These are phyloP conservation scores for Mythimna ferrago DNA, from an alignment of 2,888 invertebrate genomes.

Conservation along the genomic window DNA sequence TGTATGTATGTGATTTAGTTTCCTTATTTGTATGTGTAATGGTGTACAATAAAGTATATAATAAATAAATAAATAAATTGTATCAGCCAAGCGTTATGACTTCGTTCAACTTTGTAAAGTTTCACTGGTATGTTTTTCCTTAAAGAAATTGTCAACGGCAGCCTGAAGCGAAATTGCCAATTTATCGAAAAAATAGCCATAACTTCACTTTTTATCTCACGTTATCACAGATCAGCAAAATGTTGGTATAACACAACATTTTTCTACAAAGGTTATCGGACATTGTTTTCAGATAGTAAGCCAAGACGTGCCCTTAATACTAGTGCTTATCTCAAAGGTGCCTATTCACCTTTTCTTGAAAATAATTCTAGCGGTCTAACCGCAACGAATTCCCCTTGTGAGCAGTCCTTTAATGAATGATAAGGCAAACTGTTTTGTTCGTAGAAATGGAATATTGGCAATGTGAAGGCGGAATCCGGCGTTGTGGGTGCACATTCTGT, in stretches of 20 bases:
- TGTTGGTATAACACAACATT: slow-evolving; percentile 24
- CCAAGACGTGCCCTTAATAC: slow-evolving; percentile 23
- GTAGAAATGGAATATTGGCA: slow-evolving; percentile 36
- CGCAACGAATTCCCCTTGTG: slow-evolving; percentile 32
- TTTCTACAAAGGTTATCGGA: slow-evolving; percentile 14
- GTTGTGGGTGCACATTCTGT: not conserved
- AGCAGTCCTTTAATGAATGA: slow-evolving; percentile 42
- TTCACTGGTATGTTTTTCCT: slow-evolving; percentile 23
- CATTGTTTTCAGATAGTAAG: slow-evolving; percentile 19
- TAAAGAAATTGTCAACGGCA: slow-evolving; percentile 20
- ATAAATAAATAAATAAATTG: not conserved
- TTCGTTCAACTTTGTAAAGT: slow-evolving; percentile 1
- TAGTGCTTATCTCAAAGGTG: slow-evolving; percentile 28
- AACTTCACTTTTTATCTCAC: not conserved
- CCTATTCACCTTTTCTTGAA: slow-evolving; percentile 37
- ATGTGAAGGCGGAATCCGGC: slow-evolving; percentile 23
- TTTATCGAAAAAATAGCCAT: slow-evolving; percentile 16
- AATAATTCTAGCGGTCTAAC: slow-evolving; percentile 32
- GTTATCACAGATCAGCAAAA: slow-evolving; percentile 9
- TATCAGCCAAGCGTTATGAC: slow-evolving; percentile 3
- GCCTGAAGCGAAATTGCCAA: slow-evolving; percentile 19
- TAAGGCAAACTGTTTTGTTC: slow-evolving; percentile 42
- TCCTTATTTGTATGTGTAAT: no score
- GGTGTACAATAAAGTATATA: no score
- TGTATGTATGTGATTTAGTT: no score